These are phyloP conservation scores for Enteromius mattozi DNA, from an alignment of 2,797 vertebrate genomes.

Conservation along the genomic window DNA sequence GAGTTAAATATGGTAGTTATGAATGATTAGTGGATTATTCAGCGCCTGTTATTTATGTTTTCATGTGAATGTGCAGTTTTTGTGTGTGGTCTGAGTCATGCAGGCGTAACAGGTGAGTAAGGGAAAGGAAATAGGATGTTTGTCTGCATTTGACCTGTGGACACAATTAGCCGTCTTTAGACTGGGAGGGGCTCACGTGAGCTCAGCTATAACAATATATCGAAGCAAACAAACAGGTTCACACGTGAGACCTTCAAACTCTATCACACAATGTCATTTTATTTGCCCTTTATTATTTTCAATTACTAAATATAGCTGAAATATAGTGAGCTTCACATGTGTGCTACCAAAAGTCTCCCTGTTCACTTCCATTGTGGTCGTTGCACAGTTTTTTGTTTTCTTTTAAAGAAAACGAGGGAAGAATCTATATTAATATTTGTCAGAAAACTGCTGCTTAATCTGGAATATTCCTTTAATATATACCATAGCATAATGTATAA, in stretches of 20 bases:
- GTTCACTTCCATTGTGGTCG: not conserved
- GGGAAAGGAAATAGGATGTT: constrained; percentile 43
- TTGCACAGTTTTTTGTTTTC: not conserved
- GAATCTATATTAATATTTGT: not conserved
- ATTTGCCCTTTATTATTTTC: not conserved
- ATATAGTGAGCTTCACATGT: not conserved
- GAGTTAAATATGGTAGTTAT: not conserved
- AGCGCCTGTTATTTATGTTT: not conserved
- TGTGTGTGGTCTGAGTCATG: constrained; percentile 19
- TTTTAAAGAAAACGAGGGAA: not conserved
- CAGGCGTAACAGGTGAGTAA: constrained; percentile 31
- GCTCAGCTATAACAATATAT: constrained; percentile 9
- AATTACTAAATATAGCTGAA: not conserved
- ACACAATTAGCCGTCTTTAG: constrained; percentile 39
- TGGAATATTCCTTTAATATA: not conserved
- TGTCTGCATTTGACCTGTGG: constrained; percentile 47
- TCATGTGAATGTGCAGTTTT: not conserved
- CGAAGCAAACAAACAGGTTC: constrained; percentile 9
- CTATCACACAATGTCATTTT: not conserved
- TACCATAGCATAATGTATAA: not conserved
- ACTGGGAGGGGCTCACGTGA: constrained; percentile 51
- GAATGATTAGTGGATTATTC: not conserved
- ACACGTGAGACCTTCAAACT: constrained; percentile 25
- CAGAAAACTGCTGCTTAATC: not conserved
- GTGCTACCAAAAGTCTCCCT: not conserved